Conservation (phyloP, 1,140 invertebrate genomes). For the Tetranychus cinnabarinus region DNA sequence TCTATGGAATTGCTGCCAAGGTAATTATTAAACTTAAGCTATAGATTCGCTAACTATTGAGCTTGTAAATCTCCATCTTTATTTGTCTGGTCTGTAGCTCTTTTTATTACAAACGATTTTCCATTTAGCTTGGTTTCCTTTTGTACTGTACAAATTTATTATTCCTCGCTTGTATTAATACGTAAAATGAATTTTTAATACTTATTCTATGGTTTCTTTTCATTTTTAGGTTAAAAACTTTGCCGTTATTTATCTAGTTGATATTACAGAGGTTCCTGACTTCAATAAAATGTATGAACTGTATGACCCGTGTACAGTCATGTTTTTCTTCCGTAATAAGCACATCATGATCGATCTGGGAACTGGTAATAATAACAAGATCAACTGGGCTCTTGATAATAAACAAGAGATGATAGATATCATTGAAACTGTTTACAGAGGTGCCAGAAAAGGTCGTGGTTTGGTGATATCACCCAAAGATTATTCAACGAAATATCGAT, state of each 20-base stretch:
- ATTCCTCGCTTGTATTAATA: too few relatives aligned
- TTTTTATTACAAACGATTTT: not conserved
- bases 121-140: too few relatives aligned
- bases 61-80: too few relatives aligned
- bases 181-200: too few relatives aligned
- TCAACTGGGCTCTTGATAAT: constrained; percentile 97
- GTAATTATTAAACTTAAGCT: constrained; percentile 37
- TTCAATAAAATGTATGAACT: constrained; percentile 99
- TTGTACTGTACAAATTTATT: too few relatives aligned
- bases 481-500: constrained; percentile 99
- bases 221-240: constrained; percentile 38
- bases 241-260: constrained; percentile 90
- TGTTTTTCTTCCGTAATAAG: constrained; percentile 99
- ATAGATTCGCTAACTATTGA: constrained; percentile 17
- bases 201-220: not conserved
- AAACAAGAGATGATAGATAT: constrained; percentile 99
- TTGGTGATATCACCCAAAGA: constrained; percentile 97
- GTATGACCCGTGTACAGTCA: constrained; percentile 96
- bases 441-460: constrained; percentile 96
- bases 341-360: constrained; percentile 99
- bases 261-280: constrained; percentile 94
- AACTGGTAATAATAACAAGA: constrained; percentile 97
- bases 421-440: constrained; percentile 89
- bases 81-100: not conserved
- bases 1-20: constrained; percentile 94